Evolutionary conservation across 2,888 invertebrate species (phyloP), one percentile per base, ranked within the genome.

Genomic region (Athalia rosae): DNA sequence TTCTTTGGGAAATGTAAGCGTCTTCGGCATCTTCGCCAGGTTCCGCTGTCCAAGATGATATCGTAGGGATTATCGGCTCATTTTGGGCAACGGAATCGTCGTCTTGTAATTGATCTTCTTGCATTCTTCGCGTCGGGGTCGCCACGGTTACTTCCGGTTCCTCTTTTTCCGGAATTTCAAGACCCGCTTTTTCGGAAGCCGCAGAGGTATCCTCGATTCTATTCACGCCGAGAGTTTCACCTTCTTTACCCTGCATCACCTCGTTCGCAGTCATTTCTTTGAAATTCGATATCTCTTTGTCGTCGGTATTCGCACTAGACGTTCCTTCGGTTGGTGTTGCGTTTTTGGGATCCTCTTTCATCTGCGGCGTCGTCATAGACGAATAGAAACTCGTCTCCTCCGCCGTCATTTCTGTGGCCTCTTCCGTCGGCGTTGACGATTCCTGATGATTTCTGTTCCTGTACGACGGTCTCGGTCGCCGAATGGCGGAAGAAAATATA

Each of bases 1-100:
- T 94, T 81, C 94, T 91, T 86, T 94, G 93, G 0, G 94, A 94
- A 41, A 74, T 74, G n/a, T 61, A 48, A 11, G 47, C 74, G n/a
- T 74, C 74, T 48, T 74, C 74, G 9, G 74, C 61, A 9, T 74
- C 74, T n/a, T 48, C 48, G 48, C 5, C 62, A 6, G 61, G 43
- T 7, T 74, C 61, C 6, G 28, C 28, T 28, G 74, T 74, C 45
- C 48, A 58, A 56, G 58, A 41, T 3, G 71, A 45, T 45, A 71
- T n/a, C 5, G 61, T 74, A 4, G 74, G 61, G 41, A 71, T 63
- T 58, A 71, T 63, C 58, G 56, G 13, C 67, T 79, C 67, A 63
- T 61, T 74, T 76, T 77, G 13, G 43, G 64, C 71, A 9, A 69
- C 76, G 28, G 28, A 41, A 4, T 50, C 59, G 7, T 79, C 76